A percentile compares a stretch with the other conserved stretches of the same genome.
phyloP scores from a whole-genome alignment of 2,888 invertebrate genomes.

The Dolichopus griseipennis region DNA sequence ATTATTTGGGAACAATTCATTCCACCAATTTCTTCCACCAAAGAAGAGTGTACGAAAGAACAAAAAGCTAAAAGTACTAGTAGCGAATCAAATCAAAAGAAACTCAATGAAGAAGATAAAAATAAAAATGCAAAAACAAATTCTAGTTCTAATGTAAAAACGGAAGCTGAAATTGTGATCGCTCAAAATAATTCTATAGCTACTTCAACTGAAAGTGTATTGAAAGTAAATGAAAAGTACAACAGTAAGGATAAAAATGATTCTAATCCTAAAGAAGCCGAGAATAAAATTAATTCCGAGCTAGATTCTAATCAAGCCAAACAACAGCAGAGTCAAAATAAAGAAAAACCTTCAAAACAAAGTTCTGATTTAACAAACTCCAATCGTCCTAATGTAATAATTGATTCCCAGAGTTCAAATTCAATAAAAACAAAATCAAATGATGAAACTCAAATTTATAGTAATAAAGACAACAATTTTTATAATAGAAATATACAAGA shows the following conservation, averaged over 20 bases:
- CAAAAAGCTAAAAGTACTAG: background rate
- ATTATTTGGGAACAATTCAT: slow-evolving; percentile 12
- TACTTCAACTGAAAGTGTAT: slow-evolving; percentile 14
- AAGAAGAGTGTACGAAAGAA: slow-evolving; percentile 14
- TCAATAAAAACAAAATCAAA: slow-evolving; percentile 7
- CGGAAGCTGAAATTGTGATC: slow-evolving; percentile 10
- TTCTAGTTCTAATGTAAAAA: slow-evolving; percentile 20
- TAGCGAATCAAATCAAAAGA: background rate
- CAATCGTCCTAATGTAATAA: slow-evolving; percentile 24
- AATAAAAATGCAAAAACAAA: slow-evolving; percentile 2
- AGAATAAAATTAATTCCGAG: background rate
- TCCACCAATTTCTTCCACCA: slow-evolving; percentile 17
- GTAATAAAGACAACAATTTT: background rate
- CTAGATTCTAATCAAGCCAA: too few relatives aligned
- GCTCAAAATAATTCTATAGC: background rate
- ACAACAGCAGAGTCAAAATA: background rate
- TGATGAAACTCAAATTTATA: background rate
- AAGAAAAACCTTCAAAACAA: background rate
- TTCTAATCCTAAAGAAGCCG: background rate
- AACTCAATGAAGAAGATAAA: slow-evolving; percentile 1
- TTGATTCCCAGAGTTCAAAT: slow-evolving; percentile 18
- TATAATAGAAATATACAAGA: background rate
- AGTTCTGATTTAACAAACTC: slow-evolving; percentile 9
- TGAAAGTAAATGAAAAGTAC: slow-evolving; percentile 23
- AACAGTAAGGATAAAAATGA: slow-evolving; percentile 11